Evolutionary conservation across 1,140 invertebrate species (phyloP).

Genomic region (Drosophila kikkawai): DNA sequence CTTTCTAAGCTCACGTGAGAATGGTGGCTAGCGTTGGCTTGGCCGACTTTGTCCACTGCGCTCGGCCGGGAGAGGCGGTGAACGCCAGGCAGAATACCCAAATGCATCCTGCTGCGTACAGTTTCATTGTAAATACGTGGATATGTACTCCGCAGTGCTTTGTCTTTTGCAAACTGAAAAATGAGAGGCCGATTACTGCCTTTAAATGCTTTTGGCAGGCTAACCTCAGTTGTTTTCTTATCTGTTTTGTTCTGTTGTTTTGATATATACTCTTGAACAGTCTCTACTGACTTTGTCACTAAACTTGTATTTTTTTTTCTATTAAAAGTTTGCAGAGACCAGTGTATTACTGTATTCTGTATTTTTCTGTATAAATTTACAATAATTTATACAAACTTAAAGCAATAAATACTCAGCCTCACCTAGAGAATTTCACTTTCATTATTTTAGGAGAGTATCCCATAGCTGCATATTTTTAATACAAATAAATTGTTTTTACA

Average conservation of each 20-base stretch:
- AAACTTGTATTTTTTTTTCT: neutral
- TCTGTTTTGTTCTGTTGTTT: slow-evolving; percentile 29
- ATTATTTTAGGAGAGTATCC: slow-evolving; percentile 4
- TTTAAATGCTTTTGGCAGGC: slow-evolving; percentile 39
- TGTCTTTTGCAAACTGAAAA: slow-evolving; percentile 17
- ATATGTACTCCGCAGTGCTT: neutral
- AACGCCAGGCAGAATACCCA: slow-evolving; percentile 1
- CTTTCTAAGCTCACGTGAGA: neutral
- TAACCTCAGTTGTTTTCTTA: slow-evolving; percentile 44
- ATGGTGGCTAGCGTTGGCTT: neutral
- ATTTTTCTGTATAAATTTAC: neutral
- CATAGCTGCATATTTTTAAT: neutral
- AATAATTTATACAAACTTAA: neutral
- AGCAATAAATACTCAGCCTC: neutral
- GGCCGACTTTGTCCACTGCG: neutral
- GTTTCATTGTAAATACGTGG: neutral
- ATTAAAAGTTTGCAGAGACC: neutral
- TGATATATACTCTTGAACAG: slow-evolving; percentile 20
- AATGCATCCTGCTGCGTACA: slow-evolving; percentile 1
- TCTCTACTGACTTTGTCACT: neutral
- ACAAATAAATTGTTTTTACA: slow-evolving; percentile 4
- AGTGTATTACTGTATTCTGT: neutral
- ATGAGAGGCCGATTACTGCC: slow-evolving; percentile 3
- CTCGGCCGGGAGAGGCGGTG: neutral
- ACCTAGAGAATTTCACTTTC: neutral